Evolutionary conservation across 2,113 vertebrate genomes (phyloP).

Genomic region (Orycteropus afer): DNA sequence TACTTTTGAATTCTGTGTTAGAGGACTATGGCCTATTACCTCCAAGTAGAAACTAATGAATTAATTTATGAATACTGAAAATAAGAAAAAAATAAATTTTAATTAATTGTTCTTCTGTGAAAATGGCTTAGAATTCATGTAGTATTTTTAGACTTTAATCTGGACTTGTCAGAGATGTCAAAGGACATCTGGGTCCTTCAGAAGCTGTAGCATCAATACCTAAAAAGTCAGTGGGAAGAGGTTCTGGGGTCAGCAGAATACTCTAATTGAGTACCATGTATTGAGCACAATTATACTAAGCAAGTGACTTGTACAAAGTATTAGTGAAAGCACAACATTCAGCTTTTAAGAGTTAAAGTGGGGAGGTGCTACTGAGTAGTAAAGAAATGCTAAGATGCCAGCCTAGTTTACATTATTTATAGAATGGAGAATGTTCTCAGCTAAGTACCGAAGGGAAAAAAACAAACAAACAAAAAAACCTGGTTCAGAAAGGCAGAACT

Average conservation of each 20-base stretch:
- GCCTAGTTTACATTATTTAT: not conserved
- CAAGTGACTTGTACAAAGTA: not conserved
- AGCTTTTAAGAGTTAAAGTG: not conserved
- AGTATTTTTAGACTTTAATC: constrained; percentile 5
- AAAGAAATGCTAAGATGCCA: not conserved
- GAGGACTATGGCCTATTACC: not conserved
- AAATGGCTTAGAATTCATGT: constrained; percentile 29
- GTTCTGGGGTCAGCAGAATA: not conserved
- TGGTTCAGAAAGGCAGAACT: not conserved
- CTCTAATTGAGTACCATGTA: not conserved
- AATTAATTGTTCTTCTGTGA: not conserved
- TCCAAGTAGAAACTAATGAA: constrained; percentile 21
- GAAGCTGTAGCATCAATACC: not conserved
- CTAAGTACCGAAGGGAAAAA: not conserved
- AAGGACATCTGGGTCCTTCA: not conserved
- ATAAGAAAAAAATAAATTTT: constrained; percentile 29
- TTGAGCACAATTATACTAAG: not conserved
- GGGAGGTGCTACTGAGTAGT: not conserved
- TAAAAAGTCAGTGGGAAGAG: not conserved
- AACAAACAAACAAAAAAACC: too few relatives aligned
- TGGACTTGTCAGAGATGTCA: constrained; percentile 30
- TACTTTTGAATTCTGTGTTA: not conserved
- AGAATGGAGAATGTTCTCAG: not conserved
- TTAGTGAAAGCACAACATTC: not conserved
- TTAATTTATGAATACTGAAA: constrained; percentile 37